Evolutionary conservation across 2,797 vertebrate species (phyloP).

Genomic region (Chaetophractus vellerosus): DNA sequence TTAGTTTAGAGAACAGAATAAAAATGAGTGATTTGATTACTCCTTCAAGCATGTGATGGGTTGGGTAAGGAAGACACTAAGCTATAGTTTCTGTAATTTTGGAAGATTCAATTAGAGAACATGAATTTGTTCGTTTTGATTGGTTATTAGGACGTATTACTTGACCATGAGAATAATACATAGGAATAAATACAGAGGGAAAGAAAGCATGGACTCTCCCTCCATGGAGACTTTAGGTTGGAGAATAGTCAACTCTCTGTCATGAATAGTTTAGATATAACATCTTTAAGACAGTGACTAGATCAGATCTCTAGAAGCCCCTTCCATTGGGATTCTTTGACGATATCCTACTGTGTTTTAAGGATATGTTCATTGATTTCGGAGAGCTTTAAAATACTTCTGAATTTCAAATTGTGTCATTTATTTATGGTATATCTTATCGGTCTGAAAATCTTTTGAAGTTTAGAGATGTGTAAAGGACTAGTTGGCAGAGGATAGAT

Average conservation of each 20-base stretch:
- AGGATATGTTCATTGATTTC: conserved; percentile 24
- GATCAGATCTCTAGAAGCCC: background rate
- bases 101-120: conserved; percentile 27
- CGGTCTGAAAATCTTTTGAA: conserved; percentile 67
- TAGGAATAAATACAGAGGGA: background rate
- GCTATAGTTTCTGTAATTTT: conserved; percentile 56
- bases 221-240: background rate
- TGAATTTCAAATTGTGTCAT: conserved; percentile 55
- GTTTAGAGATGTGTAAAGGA: conserved; percentile 59
- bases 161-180: background rate
- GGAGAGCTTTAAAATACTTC: conserved; percentile 49
- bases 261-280: background rate
- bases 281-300: background rate
- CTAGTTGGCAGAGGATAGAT: conserved; percentile 62
- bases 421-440: conserved; percentile 45
- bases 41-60: background rate
- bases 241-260: conserved; percentile 2
- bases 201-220: background rate
- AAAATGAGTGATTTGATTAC: conserved; percentile 30
- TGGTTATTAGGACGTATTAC: conserved; percentile 49
- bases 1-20: conserved; percentile 30
- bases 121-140: conserved; percentile 52
- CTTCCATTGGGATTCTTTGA: conserved; percentile 26
- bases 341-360: conserved; percentile 39
- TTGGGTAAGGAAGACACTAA: background rate